Evolutionary conservation across 1,140 invertebrate species (phyloP).

Genomic region (Cataglyphis hispanica): DNA sequence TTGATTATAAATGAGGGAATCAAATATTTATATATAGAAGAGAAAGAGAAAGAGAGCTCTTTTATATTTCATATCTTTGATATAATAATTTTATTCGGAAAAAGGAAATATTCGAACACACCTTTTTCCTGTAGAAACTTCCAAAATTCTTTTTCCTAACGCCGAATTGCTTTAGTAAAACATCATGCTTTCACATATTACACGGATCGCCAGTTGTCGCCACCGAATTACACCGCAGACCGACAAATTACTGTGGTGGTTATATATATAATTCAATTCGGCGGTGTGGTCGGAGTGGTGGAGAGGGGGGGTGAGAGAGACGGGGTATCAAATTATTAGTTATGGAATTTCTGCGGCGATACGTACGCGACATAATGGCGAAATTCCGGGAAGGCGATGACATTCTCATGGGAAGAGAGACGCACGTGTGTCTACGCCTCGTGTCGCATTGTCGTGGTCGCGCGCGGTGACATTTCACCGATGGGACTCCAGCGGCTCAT

Average conservation of each 20-base stretch:
- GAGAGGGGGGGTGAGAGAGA: neutral
- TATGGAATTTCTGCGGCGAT: constrained; percentile 29
- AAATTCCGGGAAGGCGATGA: constrained; percentile 66
- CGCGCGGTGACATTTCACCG: constrained; percentile 62
- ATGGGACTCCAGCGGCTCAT: neutral
- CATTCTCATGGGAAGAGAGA: constrained; percentile 34
- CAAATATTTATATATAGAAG: no score
- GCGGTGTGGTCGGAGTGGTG: neutral
- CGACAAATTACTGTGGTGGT: constrained; percentile 51
- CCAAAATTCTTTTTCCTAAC: neutral
- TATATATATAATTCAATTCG: constrained; percentile 59
- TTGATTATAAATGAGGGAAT: no score
- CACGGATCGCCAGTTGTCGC: neutral
- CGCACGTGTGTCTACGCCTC: constrained; percentile 8
- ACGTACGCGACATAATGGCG: constrained; percentile 29
- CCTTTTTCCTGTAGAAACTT: neutral
- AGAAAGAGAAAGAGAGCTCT: no score
- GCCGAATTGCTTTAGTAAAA: neutral
- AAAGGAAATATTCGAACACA: neutral
- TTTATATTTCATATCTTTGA: neutral
- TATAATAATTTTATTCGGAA: neutral
- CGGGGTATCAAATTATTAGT: constrained; percentile 61
- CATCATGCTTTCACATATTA: no score
- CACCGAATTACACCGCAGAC: constrained; percentile 53
- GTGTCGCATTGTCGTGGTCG: neutral